Conservation (phyloP, 1,140 invertebrate genomes). For the Drosophila arawakana region DNA sequence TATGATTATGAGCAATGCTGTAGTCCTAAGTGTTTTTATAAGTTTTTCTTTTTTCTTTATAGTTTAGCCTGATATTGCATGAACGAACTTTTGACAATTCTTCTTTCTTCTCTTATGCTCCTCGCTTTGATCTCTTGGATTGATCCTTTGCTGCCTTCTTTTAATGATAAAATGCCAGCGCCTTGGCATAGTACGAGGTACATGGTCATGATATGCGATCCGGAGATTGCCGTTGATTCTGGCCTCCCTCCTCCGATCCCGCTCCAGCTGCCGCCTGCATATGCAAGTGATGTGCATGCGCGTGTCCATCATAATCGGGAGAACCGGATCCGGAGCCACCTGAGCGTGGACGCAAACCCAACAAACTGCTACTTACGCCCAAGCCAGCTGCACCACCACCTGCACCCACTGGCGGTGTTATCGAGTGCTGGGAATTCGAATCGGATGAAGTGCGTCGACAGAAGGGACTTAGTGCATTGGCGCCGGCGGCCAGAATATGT, state of each 20-base stretch:
- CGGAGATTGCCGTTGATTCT: conserved; percentile 59
- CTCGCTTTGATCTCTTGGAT: not conserved
- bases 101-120: not conserved
- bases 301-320: conserved; percentile 45
- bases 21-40: conserved; percentile 46
- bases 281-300: conserved; percentile 6
- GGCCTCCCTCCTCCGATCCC: conserved; percentile 10
- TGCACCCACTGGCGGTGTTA: conserved; percentile 75
- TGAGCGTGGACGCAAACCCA: conserved; percentile 30
- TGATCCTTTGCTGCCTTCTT: not conserved
- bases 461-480: conserved; percentile 75
- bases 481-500: conserved; percentile 63
- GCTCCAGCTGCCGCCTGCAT: conserved; percentile 8
- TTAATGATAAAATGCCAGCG: conserved; percentile 76
- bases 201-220: conserved; percentile 84
- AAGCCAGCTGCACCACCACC: not conserved
- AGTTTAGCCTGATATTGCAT: conserved; percentile 48
- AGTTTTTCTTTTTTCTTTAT: not conserved
- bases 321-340: conserved; percentile 28
- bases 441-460: conserved; percentile 82
- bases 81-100: conserved; percentile 13
- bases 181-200: conserved; percentile 79
- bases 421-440: conserved; percentile 81
- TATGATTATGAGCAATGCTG: conserved; percentile 63
- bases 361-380: conserved; percentile 58